Evolutionary conservation across 2,888 invertebrate genomes (phyloP), one percentile per base, ranked within the genome.

Genomic region (Neoscelio sp.): DNA sequence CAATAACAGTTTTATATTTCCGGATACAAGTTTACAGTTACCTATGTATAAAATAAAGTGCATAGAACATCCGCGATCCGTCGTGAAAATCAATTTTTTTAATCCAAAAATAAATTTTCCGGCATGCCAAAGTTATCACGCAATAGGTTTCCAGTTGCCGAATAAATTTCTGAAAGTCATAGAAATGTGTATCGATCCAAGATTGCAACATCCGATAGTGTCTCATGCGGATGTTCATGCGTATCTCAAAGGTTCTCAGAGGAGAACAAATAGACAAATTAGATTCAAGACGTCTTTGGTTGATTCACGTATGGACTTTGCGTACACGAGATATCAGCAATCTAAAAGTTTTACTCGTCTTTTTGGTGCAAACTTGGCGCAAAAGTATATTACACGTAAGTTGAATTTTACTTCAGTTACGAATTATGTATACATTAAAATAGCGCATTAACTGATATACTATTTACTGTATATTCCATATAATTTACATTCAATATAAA

Each of bases 281-380:
- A 54, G 56, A 13, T 64, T 73, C 23, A 64, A 73, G 23, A 23
- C 62, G 1, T 38, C 73, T 2, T 35, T 73, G 10, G 6, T 54
- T 8, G 26, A 68, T 5, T 10, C 26, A 1, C 4, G 18, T 8
- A 15, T 68, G 12, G 38, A 23, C 0, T 1, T 2, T 0, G 44
- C 56, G 0, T 68, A 68, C 20, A 30, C 23, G 1, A 54, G 8
- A 68, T 7, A 15, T 8, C 23, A 54, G 8, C 67, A 67, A 12
- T 26, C 4, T 0, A 28, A 67, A 44, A 67, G 44, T 1, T 67
- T 67, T 33, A 6, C 0, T 0, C 5, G 3, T 2, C 35, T 40
- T 28, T 38, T 64, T 28, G 64, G 64, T 33, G 10, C 12, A 1
- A 40, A 64, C 17, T n/a, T 28, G 8, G 6, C 50, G 3, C 1